Evolutionary conservation across 2,113 vertebrate species (phyloP), one percentile per base, ranked within the genome.

Genomic region (Epinephelus cyanopodus): DNA sequence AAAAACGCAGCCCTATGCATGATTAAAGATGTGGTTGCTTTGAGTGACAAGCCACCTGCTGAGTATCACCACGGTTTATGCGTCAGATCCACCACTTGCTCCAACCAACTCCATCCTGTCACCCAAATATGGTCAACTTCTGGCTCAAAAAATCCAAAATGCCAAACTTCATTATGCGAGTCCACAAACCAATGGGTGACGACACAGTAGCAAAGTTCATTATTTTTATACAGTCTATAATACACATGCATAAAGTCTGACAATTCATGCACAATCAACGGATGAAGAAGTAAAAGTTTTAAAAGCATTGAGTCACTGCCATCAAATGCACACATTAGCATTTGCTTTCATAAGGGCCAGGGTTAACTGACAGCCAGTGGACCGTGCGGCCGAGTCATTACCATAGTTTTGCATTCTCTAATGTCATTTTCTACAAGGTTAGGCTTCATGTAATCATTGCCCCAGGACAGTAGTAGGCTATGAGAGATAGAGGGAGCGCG

Each of bases 351-450:
- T 42, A 72, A 19, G 12, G 64, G 37, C 56, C 72, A 39, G 63
- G 48, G 66, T 81, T 90, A 80, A 89, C 79, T 63, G 77, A 87
- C 74, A 87, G 82, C 71, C 86, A 85, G 79, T 75, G 73, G 78
- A 88, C 72, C 79, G 19, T 78, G 90, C 15, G 13, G 66, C 62
- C 3, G 29, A 58, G 58, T 60, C 85, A 89, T 92, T 89, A 91
- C 69, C 87, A 85, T 87, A 87, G 79, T 86, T 85, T 84, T 89
- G 82, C 85, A 87, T 88, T 90, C 81, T 74, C 83, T 91, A 84
- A 89, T 90, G 91, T 92, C 80, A 92, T 94, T 93, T 94, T 93
- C 90, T 92, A 93, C 92, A 90, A 93, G 92, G 90, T 92, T 94
- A 87, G 84, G 70, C 74, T 90, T 87, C 89, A 86, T 87, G 88